A percentile compares a stretch with the other conserved stretches of the same genome.
These are phyloP conservation scores for Leptopilina syphax DNA, from an alignment of 2,888 invertebrate genomes.

Conservation along the genomic window DNA sequence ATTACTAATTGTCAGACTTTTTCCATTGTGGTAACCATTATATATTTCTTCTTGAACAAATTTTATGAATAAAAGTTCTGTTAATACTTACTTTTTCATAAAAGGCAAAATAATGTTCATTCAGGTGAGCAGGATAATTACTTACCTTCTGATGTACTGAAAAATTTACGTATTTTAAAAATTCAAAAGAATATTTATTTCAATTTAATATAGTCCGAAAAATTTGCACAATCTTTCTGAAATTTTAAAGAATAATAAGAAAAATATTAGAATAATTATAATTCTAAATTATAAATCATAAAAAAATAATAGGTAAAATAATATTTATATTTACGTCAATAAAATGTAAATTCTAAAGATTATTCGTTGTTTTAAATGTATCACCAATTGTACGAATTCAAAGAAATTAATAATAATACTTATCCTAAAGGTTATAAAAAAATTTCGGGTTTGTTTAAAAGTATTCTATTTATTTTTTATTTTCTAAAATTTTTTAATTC, in stretches of 20 bases:
- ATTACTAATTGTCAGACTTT: neutral
- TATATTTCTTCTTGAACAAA: neutral
- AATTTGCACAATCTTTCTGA: no score
- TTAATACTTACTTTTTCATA: neutral
- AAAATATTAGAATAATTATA: no score
- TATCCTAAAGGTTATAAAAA: neutral
- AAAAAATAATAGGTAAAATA: no score
- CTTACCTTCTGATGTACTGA: neutral
- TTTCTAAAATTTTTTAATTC: slow-evolving; percentile 50
- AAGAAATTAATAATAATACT: no score
- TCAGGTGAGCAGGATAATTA: neutral
- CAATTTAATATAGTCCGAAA: neutral
- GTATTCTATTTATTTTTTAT: slow-evolving; percentile 65
- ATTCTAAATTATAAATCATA: no score
- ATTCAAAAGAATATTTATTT: neutral
- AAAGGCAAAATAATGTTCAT: neutral
- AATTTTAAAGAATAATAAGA: no score
- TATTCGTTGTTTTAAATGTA: no score
- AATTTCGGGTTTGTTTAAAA: slow-evolving; percentile 58
- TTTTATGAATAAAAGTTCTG: neutral
- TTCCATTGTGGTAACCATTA: neutral
- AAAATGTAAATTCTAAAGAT: no score
- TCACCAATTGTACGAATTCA: no score
- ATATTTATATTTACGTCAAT: no score
- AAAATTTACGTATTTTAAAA: neutral